Evolutionary conservation across 2,113 vertebrate genomes (phyloP), one percentile per base, ranked within the genome.

Genomic region (Gallinago media): DNA sequence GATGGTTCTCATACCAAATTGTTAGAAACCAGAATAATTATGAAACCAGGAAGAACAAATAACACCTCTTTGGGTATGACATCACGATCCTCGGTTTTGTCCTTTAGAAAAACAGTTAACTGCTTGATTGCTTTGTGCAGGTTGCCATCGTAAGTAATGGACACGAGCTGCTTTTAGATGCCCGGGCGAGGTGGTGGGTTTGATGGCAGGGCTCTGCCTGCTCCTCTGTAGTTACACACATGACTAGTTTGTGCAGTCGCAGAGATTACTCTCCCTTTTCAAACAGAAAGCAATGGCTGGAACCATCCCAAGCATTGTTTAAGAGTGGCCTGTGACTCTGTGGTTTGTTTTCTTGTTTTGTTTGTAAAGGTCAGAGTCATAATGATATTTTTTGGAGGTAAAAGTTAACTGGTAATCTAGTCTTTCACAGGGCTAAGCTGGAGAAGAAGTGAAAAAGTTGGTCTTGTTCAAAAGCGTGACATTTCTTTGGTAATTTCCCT

Each of bases 291-390:
- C 52, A 59, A 56, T 79, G 92, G 78, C 56, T 96, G 92, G 83
- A 96, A 96, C 94, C 63, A 96, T 93, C 85, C 81, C 50, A 66
- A 23, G 65, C 88, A 96, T 97, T 98, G 97, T 98, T 95, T 85
- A 47, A 38, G 66, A 74, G 34, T 63, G 67, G 78, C 73, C 76
- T 80, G 78, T 83, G 82, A 55, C 62, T 87, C 84, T 89, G 63
- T 72, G 62, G 68, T 88, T 85, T 92, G 72, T 80, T 89, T 86
- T 95, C 82, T 88, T 87, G 72, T 91, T 94, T 91, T 74, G 38
- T 84, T 93, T 92, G 78, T 65, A 88, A 84, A 94, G 71, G 88
- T 94, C 94, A 95, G 79, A 93, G 54, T 29, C 27, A 32, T 83
- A 44, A 49, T 85, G 54, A 22, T 89, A 67, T 87, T 94, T 74